These are phyloP conservation scores for Odontamblyopus lacepedii DNA, from an alignment of 2,797 vertebrate genomes.

Conservation along the genomic window DNA sequence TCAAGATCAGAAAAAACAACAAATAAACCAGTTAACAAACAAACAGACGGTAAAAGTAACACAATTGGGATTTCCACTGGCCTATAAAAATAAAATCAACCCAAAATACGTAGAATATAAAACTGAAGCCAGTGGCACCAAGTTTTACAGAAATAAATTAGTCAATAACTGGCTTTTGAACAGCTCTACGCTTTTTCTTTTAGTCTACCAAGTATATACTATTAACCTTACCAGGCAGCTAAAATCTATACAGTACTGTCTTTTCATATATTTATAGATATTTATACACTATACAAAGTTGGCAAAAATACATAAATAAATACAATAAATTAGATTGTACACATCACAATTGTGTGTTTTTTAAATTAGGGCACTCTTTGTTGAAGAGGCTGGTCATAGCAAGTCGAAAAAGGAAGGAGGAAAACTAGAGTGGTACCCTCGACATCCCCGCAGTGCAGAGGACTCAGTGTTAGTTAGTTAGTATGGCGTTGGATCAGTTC, in stretches of 20 bases:
- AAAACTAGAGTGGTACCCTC: slow-evolving; percentile 63
- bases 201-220: slow-evolving; percentile 83
- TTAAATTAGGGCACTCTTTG: slow-evolving; percentile 75
- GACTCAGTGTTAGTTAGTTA: slow-evolving; percentile 36
- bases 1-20: slow-evolving; percentile 46
- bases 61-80: slow-evolving; percentile 73
- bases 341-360: slow-evolving; percentile 80
- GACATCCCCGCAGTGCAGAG: slow-evolving; percentile 55
- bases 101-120: slow-evolving; percentile 69
- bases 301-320: slow-evolving; percentile 83
- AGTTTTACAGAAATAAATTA: slow-evolving; percentile 78
- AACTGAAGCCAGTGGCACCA: slow-evolving; percentile 69
- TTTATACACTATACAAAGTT: slow-evolving; percentile 90
- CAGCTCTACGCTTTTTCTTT: slow-evolving; percentile 80
- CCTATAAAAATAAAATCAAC: slow-evolving; percentile 69
- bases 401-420: slow-evolving; percentile 60
- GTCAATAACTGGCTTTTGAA: slow-evolving; percentile 80
- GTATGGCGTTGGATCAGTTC: slow-evolving; percentile 47
- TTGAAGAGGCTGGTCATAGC: slow-evolving; percentile 64
- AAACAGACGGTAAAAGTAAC: slow-evolving; percentile 67
- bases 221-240: slow-evolving; percentile 84
- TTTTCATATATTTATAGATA: slow-evolving; percentile 85
- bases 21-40: slow-evolving; percentile 62
- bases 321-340: slow-evolving; percentile 82
- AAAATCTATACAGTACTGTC: slow-evolving; percentile 87